Evolutionary conservation across 2,888 invertebrate species (phyloP), one percentile per base, ranked within the genome.

Genomic region (Pycnomerus fuliginosus): DNA sequence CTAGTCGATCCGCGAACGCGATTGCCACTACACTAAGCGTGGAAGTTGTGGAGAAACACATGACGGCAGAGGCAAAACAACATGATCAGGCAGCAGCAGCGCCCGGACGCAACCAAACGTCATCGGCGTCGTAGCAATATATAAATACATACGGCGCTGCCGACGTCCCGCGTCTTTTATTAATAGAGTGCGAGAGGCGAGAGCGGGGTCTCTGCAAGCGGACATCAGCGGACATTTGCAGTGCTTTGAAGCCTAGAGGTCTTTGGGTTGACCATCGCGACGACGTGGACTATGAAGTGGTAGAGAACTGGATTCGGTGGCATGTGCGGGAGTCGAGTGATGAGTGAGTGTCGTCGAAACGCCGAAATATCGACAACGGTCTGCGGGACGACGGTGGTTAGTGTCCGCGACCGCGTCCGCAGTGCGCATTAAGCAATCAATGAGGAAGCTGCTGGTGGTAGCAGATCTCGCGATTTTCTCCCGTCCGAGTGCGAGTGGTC

Each of bases 361-460:
- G 36, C 22, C 38, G 39, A 44, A 39, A 34, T 31, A 31, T 33
- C 39, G 45, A 23, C 27, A 39, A 13, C 34, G 15, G 41, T 16
- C 32, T 28, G 16, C 27, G 25, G 25, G 24, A 45, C 29, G 31
- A 20, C 39, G 23, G 33, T 23, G 34, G 23, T 16, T 25, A 10
- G 42, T 36, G 36, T 41, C 33, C 23, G 32, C 47, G 52, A 50
- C 58, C 51, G 60, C 43, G 53, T 51, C 59, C 55, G 60, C 61
- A 60, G 59, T 64, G 63, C 64, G 65, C 63, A 65, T 58, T 60
- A 58, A 55, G 52, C 53, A 62, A 65, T 67, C 64, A 58, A 65
- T 65, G 64, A 63, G 58, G 61, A 58, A 56, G 52, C 53, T 53
- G 56, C 54, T 48, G 48, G 40, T 49, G 46, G n/a, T n/a, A n/a